Base-by-base conservation (phyloP, 2,888 invertebrate species). In the Pyrrhia umbra region DNA sequence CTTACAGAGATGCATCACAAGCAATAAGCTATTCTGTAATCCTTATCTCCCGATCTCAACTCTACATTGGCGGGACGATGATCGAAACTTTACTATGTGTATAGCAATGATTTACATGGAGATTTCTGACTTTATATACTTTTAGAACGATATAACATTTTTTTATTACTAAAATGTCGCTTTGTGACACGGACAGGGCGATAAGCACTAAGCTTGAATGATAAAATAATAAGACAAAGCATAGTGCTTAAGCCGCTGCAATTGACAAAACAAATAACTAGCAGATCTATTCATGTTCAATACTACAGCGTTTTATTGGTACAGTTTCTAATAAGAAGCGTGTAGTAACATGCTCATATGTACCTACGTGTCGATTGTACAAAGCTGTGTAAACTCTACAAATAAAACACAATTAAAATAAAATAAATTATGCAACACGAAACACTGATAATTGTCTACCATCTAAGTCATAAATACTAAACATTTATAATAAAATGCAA, bases 391-490 rank as follows among this genome's bases (percentile, higher is more conserved):
- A 90, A 88, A 91, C 82, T 90, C 88, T 90, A 84, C 79, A 89
- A 86, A 85, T 75, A 88, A 90, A 92, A 91, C 88, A 88, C 83
- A 77, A 76, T 89, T 89, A 90, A 88, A 91, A 90, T 89, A 89
- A 80, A 90, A 92, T 92, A 93, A 93, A 92, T 93, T 92, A 93
- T 86, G 90, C 90, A 93, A 93, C 89, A 90, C 86, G 89, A 90
- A 90, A 91, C 86, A 89, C 81, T 78, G 86, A 87, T 84, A 85
- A 70, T 75, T 50, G 78, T 83, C 81, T 84, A 88, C 84, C 71
- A 80, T 79, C 75, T 79, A 79, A 45, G 52, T 72, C 69, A 71
- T 77, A 75, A 78, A 80, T 77, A 78, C 68, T 75, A 74, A 70
- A 76, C 70, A 71, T 82, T 80, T 80, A 74, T 76, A 74, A 67